Conservation (phyloP, 2,888 invertebrate genomes). For the Drosophila subsilvestris region DNA sequence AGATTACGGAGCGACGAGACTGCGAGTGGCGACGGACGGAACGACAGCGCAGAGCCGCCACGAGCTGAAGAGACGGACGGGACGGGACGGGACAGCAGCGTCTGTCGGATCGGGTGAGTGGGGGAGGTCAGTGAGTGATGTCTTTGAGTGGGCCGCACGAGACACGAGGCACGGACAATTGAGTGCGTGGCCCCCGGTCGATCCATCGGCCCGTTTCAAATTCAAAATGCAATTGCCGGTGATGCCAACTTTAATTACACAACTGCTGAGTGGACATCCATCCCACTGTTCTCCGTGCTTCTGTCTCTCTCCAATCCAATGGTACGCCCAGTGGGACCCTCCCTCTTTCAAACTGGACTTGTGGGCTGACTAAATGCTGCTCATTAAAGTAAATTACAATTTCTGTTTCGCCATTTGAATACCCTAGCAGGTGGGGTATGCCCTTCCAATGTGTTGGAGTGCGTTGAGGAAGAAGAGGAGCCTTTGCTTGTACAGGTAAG, state of each 20-base stretch:
- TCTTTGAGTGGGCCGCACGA: constrained; percentile 32
- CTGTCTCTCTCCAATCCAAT: constrained; percentile 47
- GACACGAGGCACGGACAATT: constrained; percentile 11
- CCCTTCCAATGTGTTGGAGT: too few relatives aligned
- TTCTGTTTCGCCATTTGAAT: constrained; percentile 49
- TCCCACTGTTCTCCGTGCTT: constrained; percentile 9
- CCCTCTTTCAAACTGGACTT: constrained; percentile 31
- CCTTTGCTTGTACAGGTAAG: too few relatives aligned
- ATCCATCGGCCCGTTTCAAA: constrained; percentile 63
- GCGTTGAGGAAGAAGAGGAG: too few relatives aligned
- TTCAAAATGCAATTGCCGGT: constrained; percentile 68
- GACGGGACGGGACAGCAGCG: constrained; percentile 10
- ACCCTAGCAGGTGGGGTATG: neutral
- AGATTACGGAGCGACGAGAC: constrained; percentile 4
- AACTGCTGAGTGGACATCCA: constrained; percentile 33
- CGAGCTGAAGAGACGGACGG: neutral
- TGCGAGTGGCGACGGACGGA: neutral
- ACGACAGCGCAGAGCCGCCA: neutral
- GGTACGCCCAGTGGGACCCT: constrained; percentile 7
- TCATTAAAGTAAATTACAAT: constrained; percentile 80
- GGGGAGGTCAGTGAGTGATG: constrained; percentile 9
- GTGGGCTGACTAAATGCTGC: constrained; percentile 70
- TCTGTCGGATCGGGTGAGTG: constrained; percentile 3
- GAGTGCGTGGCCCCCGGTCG: constrained; percentile 14
- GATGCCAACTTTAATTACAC: constrained; percentile 76